Base-by-base conservation (phyloP, 37 sponge, comb jelly and placozoan genomes). In the Ianthella basta region DNA sequence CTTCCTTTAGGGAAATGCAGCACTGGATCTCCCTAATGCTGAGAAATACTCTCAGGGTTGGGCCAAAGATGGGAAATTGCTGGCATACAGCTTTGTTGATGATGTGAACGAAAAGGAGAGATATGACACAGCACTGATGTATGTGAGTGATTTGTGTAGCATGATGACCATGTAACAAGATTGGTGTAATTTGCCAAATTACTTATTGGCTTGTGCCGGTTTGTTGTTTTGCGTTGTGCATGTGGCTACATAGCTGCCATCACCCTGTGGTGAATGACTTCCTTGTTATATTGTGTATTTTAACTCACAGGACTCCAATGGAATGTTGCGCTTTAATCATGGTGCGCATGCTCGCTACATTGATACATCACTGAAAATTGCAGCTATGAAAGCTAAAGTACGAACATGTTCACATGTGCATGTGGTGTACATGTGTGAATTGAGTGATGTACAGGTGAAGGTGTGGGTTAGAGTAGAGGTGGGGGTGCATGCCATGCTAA, bases 61-160 rank as follows among this genome's bases (percentile, higher is more conserved):
- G 78, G 78, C 78, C 21, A 41, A 75, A 44, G 78, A 50, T 40
- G 78, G 78, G 21, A 36, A 38, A 16, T 13, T 75, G 44, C 21
- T 75, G 15, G 78, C 44, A 1, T 75, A 75, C 78, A 40, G 78
- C 78, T 75, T 75, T 75, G 78, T 75, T 32, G 78, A 75, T 41
- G 53, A 75, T 75, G 54, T 23, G 1, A 50, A 75, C 25, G 37
- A 75, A 4, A 75, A 36, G 25, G 54, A 75, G 54, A 40, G 78
- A 75, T 75, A 75, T 10, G 78, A 75, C 40, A 2, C 54, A 40
- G 78, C 78, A 36, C 53, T 75, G 54, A 39, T 75, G 8, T 75
- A 75, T 75, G 78, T 75, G 25, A 38, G 78, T 41, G 8, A 44
- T 44, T 44, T 44, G 50, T 44, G 50, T 44, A 44, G n/a, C n/a